Conservation (phyloP, 2,797 vertebrate species). For the Rousettus madagascariensis region DNA sequence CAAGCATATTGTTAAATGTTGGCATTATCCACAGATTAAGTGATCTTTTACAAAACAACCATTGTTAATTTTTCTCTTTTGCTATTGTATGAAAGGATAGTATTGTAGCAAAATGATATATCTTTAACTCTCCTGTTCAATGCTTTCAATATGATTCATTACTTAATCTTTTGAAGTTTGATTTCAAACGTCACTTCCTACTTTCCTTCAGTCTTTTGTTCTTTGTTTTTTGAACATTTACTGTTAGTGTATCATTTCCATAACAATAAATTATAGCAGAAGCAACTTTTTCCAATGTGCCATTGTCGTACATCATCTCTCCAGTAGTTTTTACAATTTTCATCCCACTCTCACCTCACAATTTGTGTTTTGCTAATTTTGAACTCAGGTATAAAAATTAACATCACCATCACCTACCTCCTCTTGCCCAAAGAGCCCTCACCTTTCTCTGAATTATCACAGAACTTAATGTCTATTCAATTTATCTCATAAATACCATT, state of each 20-base stretch:
- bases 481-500: neutral
- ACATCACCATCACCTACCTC: neutral
- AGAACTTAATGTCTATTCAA: neutral
- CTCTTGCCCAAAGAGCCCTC: neutral
- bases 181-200: slow-evolving; percentile 18
- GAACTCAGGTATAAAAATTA: neutral
- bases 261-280: slow-evolving; percentile 31
- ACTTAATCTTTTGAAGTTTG: slow-evolving; percentile 13
- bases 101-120: neutral
- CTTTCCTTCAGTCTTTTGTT: slow-evolving; percentile 20
- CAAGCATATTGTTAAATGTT: slow-evolving; percentile 9
- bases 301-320: neutral
- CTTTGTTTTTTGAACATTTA: slow-evolving; percentile 12
- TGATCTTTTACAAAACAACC: no score
- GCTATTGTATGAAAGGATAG: neutral
- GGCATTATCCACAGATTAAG: neutral
- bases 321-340: neutral
- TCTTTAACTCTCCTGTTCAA: slow-evolving; percentile 30
- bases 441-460: neutral
- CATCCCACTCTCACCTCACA: neutral
- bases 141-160: slow-evolving; percentile 43
- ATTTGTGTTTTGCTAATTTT: neutral
- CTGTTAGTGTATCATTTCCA: neutral
- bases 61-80: neutral
- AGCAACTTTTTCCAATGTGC: neutral